Conservation (phyloP, 1,140 invertebrate genomes). For the Pissodes strobi region DNA sequence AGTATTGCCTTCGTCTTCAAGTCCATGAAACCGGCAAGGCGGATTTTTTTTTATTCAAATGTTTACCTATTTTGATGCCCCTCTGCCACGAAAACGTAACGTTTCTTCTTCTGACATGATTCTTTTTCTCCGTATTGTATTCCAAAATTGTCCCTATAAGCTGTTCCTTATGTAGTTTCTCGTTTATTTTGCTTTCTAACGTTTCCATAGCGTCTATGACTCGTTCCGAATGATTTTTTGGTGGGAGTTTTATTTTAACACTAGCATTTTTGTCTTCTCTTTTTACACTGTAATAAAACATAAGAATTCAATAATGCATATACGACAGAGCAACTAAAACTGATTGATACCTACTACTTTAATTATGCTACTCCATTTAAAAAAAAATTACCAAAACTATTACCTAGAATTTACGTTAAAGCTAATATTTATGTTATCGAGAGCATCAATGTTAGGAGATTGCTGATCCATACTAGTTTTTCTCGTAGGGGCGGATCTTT, state of each 20-base stretch:
- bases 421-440: constrained; percentile 38
- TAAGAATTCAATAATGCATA: background rate
- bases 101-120: constrained; percentile 60
- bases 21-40: background rate
- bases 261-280: constrained; percentile 22
- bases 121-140: constrained; percentile 31
- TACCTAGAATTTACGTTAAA: constrained; percentile 13
- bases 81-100: constrained; percentile 91
- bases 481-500: constrained; percentile 43
- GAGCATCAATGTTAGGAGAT: constrained; percentile 41
- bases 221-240: constrained; percentile 36
- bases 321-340: background rate
- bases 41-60: too few species aligned
- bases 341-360: background rate
- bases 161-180: constrained; percentile 63
- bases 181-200: constrained; percentile 70
- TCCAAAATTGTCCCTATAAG: constrained; percentile 69
- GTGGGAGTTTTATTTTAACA: constrained; percentile 26
- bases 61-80: constrained; percentile 79
- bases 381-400: too few species aligned
- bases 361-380: too few species aligned
- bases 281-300: constrained; percentile 15
- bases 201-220: constrained; percentile 61
- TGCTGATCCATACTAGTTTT: constrained; percentile 53
- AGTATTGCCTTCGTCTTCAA: too few species aligned